Evolutionary conservation across 1,140 invertebrate species (phyloP).

Genomic region (Trichonephila inaurata): DNA sequence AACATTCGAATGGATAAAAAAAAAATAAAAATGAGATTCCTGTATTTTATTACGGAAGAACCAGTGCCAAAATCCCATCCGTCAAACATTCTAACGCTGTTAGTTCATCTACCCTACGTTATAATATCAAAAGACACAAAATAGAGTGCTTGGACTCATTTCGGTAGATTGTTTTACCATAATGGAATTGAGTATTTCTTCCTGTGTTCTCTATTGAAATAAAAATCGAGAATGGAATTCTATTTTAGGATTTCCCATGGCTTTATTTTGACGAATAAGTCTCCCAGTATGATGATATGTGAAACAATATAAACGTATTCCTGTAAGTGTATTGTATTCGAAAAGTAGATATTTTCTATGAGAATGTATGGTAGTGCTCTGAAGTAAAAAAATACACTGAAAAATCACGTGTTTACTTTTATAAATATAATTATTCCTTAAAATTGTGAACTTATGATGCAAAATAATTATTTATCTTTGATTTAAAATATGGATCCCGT

Average conservation of each 20-base stretch:
- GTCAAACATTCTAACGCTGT: conserved; percentile 54
- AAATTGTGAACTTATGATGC: no score
- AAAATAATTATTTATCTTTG: no score
- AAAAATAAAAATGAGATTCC: conserved; percentile 43
- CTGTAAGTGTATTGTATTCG: no score
- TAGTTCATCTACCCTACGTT: not conserved
- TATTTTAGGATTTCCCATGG: not conserved
- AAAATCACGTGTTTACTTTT: no score
- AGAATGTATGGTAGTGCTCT: no score
- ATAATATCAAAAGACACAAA: not conserved
- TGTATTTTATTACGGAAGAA: conserved; percentile 36
- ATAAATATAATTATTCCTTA: no score
- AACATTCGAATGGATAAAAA: not conserved
- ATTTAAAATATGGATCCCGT: no score
- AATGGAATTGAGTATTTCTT: conserved; percentile 43
- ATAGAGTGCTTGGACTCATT: not conserved
- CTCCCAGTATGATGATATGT: not conserved
- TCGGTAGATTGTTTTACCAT: not conserved
- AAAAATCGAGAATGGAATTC: not conserved
- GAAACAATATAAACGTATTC: no score
- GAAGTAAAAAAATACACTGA: no score
- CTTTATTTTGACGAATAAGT: not conserved
- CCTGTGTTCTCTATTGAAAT: not conserved
- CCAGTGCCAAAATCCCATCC: conserved; percentile 63
- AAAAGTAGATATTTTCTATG: no score